These are phyloP conservation scores for Laterallus jamaicensis DNA, from an alignment of 2,113 vertebrate genomes.

Conservation along the genomic window DNA sequence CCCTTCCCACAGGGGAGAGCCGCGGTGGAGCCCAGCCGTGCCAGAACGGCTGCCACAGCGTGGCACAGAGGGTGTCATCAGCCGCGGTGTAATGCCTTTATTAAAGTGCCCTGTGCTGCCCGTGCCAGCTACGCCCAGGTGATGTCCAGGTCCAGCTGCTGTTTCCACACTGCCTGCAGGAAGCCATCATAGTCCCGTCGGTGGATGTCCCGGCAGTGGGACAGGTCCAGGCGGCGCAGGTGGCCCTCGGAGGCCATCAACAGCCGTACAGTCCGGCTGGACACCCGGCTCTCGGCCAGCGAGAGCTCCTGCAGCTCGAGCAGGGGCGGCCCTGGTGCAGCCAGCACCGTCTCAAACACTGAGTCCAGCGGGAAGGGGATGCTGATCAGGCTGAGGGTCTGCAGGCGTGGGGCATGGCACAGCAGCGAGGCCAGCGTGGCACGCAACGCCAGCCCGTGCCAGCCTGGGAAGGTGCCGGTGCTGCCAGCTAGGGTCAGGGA, in stretches of 20 bases:
- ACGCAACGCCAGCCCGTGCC: background rate
- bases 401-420: background rate
- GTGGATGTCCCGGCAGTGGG: slow-evolving; percentile 47
- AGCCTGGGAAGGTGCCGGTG: accelerated
- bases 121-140: background rate
- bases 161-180: background rate
- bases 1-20: background rate
- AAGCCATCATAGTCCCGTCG: slow-evolving; percentile 48
- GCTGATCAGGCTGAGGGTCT: background rate
- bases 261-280: background rate
- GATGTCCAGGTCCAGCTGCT: slow-evolving; percentile 38
- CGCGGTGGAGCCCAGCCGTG: accelerated
- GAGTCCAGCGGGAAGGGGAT: slow-evolving; percentile 37
- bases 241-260: slow-evolving; percentile 24
- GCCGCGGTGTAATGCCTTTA: background rate
- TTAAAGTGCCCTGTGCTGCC: background rate
- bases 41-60: accelerated
- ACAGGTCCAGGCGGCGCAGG: slow-evolving; percentile 45
- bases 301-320: slow-evolving; percentile 24
- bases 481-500: background rate
- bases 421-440: slow-evolving; percentile 38
- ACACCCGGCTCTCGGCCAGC: slow-evolving; percentile 35
- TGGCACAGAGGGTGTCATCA: accelerated
- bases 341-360: slow-evolving; percentile 35
- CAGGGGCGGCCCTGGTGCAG: background rate